Conservation (phyloP, 2,888 invertebrate genomes). For the Chaitophorus viminalis region DNA sequence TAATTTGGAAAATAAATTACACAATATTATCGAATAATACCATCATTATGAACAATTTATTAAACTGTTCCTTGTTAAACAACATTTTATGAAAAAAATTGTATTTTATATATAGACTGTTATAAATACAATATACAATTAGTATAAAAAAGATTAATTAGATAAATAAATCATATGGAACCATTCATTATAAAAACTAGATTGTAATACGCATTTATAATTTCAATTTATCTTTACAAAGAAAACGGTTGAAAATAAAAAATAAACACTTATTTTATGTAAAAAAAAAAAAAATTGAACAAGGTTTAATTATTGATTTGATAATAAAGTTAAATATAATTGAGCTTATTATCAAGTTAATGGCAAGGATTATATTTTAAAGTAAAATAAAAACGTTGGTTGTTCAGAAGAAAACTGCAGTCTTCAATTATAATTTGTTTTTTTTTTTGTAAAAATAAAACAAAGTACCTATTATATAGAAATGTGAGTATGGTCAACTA, state of each 20-base stretch:
- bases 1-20: conserved; percentile 3
- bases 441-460: neutral
- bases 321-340: neutral
- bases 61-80: neutral
- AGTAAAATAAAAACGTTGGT: neutral
- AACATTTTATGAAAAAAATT: neutral
- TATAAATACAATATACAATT: neutral
- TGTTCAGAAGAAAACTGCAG: neutral
- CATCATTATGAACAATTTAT: neutral
- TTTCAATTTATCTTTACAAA: neutral
- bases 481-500: neutral
- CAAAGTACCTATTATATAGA: neutral
- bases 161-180: neutral
- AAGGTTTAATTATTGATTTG: too few species aligned
- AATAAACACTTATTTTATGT: too few species aligned
- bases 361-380: neutral
- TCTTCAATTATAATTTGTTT: neutral
- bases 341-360: neutral
- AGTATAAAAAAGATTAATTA: conserved; percentile 8
- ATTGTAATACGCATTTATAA: neutral
- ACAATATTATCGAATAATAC: neutral
- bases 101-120: neutral
- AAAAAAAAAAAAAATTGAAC: too few species aligned
- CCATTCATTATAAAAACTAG: neutral
- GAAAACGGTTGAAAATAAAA: neutral